Evolutionary conservation across 1,140 invertebrate genomes (phyloP), one percentile per base, ranked within the genome.

Genomic region (Brachionus paranguensis): DNA sequence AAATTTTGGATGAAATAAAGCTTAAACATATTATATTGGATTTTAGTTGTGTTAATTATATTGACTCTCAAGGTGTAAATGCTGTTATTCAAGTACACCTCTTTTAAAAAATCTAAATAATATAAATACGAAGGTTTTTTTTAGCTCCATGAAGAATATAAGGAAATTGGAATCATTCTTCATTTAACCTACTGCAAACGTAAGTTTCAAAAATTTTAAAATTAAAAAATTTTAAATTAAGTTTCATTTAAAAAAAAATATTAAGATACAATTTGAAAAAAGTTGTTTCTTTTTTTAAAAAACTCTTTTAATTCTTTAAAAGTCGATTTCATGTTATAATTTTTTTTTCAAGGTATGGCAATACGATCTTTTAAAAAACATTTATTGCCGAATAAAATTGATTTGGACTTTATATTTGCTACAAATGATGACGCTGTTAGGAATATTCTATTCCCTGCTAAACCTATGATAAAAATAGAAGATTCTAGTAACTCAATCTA

Each of bases 31-130:
- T 84, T 33, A 84, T 84, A 17, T 20, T 84, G 17, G 81, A 84
- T 74, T 84, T 68, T 27, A 84, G 81, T 55, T 68, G 60, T 45
- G 65, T 84, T 7, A 84, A 84, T 55, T 84, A 70, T 10, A 84
- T 84, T 53, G 81, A 84, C 12, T 84, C 81, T 29, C 43, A 53
- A 43, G 81, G 81, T 37, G 81, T 84, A 10, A 84, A 74, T 43
- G 60, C 64, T 20, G 33, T 84, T 37, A 33, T 84, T 50, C 81
- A 84, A 37, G 81, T 84, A 81, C 33, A 37, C 2, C 33, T 37
- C 33, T 37, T 37, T 5, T 0, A 37, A 37, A 37, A 37, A 37
- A 37, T 37, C 6, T 37, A 37, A 37, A 0, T 37, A 37, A 6
- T 6, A 37, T 37, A 7, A 37, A 37, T 7, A 24, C 24, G 6